Evolutionary conservation across 2,888 invertebrate species (phyloP).

Genomic region (Watsonalla cultraria): DNA sequence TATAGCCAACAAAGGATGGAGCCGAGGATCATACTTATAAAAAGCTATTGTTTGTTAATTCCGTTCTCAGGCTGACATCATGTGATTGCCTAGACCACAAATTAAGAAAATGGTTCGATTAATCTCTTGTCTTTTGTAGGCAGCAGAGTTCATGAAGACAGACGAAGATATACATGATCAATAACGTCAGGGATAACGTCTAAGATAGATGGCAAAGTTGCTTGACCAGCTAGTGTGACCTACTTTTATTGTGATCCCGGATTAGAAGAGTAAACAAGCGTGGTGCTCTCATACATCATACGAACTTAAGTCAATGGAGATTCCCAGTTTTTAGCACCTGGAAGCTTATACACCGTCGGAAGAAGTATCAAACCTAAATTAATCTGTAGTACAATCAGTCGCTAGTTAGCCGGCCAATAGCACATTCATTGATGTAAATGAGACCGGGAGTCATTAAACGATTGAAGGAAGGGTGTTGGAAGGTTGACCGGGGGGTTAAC

Average conservation of each 20-base stretch:
- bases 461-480: conserved; percentile 21
- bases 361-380: too few species aligned
- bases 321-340: too few species aligned
- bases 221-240: conserved; percentile 53
- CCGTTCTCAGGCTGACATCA: conserved; percentile 1
- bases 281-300: conserved; percentile 25
- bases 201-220: conserved; percentile 38
- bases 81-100: background rate
- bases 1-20: background rate
- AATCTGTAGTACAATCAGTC: too few species aligned
- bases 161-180: too few species aligned
- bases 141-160: too few species aligned
- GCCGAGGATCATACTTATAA: background rate
- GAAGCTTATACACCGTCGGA: too few species aligned
- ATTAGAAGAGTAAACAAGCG: conserved; percentile 48
- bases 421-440: too few species aligned
- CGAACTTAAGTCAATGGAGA: conserved; percentile 10
- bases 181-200: too few species aligned
- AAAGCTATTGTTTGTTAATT: background rate
- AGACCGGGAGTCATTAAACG: conserved; percentile 5
- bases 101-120: too few species aligned
- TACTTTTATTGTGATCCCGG: conserved; percentile 58
- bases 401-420: too few species aligned
- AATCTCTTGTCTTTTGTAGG: too few species aligned
- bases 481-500: conserved; percentile 45